These are phyloP conservation scores for Xiphydria camelus DNA, from an alignment of 2,888 invertebrate species.

Conservation along the genomic window DNA sequence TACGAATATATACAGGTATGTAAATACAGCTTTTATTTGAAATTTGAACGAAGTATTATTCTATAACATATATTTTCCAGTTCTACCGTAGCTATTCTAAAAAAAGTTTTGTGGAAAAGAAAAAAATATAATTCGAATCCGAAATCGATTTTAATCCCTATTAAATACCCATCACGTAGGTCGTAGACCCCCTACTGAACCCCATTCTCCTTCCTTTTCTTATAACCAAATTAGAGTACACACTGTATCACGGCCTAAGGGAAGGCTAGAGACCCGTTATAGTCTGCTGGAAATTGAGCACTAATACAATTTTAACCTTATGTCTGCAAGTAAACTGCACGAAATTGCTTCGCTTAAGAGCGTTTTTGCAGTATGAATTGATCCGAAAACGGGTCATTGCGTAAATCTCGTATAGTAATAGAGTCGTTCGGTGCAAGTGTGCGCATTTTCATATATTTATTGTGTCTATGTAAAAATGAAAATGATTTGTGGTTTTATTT, in stretches of 20 bases:
- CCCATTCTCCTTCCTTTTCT: slow-evolving; percentile 42
- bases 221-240: slow-evolving; percentile 47
- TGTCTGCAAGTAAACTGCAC: slow-evolving; percentile 44
- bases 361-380: slow-evolving; percentile 35
- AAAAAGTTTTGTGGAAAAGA: too few species aligned
- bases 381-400: too few species aligned
- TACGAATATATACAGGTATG: too few species aligned
- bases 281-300: slow-evolving; percentile 44
- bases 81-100: too few species aligned
- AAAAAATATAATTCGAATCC: slow-evolving; percentile 30
- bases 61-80: too few species aligned
- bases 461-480: too few species aligned
- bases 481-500: too few species aligned
- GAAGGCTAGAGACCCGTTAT: slow-evolving; percentile 26
- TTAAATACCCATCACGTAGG: slow-evolving; percentile 41
- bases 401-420: too few species aligned
- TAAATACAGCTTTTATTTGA: too few species aligned
- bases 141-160: slow-evolving; percentile 44
- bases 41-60: too few species aligned
- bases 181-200: slow-evolving; percentile 31
- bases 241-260: slow-evolving; percentile 27
- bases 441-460: too few species aligned
- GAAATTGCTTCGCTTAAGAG: slow-evolving; percentile 47
- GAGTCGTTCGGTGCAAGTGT: too few species aligned
- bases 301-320: slow-evolving; percentile 44